These are phyloP conservation scores for Enteromius paludinosus DNA, from an alignment of 2,797 vertebrate genomes.

Conservation along the genomic window DNA sequence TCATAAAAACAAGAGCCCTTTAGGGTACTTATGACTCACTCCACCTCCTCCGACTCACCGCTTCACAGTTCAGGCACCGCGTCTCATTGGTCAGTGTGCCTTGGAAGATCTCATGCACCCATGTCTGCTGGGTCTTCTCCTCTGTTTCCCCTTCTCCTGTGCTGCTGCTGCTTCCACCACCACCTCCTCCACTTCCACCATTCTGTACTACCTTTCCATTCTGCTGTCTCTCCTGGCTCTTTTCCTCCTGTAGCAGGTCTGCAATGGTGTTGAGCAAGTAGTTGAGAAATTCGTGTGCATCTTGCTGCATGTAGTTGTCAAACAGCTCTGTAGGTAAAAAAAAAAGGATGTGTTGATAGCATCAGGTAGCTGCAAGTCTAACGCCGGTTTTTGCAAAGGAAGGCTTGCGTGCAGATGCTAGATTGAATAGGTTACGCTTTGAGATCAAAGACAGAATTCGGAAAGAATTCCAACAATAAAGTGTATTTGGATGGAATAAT, in stretches of 20 bases:
- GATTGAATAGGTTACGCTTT: too few species aligned
- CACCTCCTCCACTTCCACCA: slow-evolving; percentile 76
- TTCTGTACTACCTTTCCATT: slow-evolving; percentile 89
- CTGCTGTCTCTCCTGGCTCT: slow-evolving; percentile 89
- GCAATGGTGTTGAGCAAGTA: slow-evolving; percentile 95
- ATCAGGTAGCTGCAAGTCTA: background rate
- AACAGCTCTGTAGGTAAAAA: slow-evolving; percentile 82
- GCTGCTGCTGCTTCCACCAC: slow-evolving; percentile 76
- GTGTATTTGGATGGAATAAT: too few species aligned
- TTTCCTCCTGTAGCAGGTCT: slow-evolving; percentile 92
- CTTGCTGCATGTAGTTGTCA: slow-evolving; percentile 95
- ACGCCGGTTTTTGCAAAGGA: too few species aligned
- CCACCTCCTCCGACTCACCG: slow-evolving; percentile 74
- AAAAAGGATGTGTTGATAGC: background rate
- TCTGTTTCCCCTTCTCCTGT: slow-evolving; percentile 76
- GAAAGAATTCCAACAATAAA: too few species aligned
- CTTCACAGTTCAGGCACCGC: slow-evolving; percentile 94
- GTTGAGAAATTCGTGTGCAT: slow-evolving; percentile 92
- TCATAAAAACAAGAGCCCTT: background rate
- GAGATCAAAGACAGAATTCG: too few species aligned
- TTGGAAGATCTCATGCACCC: slow-evolving; percentile 96
- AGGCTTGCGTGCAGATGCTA: too few species aligned
- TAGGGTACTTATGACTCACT: slow-evolving; percentile 12
- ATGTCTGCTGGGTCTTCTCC: slow-evolving; percentile 87
- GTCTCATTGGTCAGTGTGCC: slow-evolving; percentile 94